Percentiles rank a stretch among this genome's conserved stretches.
Conservation (phyloP, 2,113 vertebrate species). For the Corythornis madagascariensis region DNA sequence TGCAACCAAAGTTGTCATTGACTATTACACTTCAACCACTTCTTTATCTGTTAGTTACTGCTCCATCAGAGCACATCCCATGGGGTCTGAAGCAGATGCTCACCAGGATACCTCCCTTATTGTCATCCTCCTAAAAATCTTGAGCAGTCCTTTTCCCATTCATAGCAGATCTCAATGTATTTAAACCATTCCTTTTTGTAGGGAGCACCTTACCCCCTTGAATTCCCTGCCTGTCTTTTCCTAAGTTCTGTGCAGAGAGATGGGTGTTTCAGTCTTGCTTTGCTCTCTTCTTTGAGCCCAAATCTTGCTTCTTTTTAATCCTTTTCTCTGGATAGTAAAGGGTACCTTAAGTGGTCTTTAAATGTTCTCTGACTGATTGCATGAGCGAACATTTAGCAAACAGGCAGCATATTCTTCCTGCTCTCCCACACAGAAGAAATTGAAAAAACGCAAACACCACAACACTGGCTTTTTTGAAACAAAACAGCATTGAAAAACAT, state of each 20-base stretch:
- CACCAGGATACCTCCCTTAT: not conserved
- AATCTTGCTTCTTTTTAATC: not conserved
- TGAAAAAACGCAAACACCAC: not conserved
- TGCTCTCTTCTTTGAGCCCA: not conserved
- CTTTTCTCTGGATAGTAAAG: not conserved
- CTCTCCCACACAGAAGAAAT: not conserved
- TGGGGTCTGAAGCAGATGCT: not conserved
- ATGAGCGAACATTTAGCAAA: not conserved
- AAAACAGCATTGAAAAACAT: constrained; percentile 15
- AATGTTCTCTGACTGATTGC: not conserved
- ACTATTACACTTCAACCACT: not conserved
- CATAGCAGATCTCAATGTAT: not conserved
- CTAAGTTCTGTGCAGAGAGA: not conserved
- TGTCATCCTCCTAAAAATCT: not conserved
- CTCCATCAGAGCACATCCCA: not conserved
- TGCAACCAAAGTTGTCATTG: not conserved
- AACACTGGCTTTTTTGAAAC: not conserved
- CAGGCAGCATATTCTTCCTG: not conserved
- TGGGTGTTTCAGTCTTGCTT: not conserved
- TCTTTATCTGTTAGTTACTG: not conserved
- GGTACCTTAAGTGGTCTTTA: not conserved
- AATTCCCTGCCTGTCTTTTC: not conserved
- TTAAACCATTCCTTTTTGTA: not conserved
- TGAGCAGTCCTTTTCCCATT: not conserved
- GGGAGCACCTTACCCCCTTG: not conserved